Percentiles rank a stretch among this genome's conserved stretches.
Evolutionary conservation across 2,797 vertebrate species (phyloP).

Genomic region (Enteromius unitaeniatus): DNA sequence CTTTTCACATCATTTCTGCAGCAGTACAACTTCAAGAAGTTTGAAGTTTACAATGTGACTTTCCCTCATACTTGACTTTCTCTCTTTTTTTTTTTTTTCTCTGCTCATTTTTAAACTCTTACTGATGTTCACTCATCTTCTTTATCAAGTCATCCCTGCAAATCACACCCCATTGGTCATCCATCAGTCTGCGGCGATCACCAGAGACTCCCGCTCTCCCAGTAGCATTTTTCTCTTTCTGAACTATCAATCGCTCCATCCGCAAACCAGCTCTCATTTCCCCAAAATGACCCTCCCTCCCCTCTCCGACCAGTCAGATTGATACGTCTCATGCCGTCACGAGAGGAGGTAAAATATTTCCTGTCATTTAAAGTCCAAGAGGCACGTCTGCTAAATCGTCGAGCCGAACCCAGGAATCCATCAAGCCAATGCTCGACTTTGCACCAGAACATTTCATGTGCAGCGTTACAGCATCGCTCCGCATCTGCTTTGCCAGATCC

Average conservation of each 20-base stretch:
- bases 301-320: constrained; percentile 53
- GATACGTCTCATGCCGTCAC: constrained; percentile 50
- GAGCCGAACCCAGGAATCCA: constrained; percentile 30
- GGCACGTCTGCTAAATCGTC: constrained; percentile 29
- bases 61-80: constrained; percentile 19
- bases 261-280: constrained; percentile 55
- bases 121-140: constrained; percentile 51
- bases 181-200: constrained; percentile 60
- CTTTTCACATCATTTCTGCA: neutral
- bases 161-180: constrained; percentile 52
- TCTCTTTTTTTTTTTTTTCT: neutral
- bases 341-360: constrained; percentile 53
- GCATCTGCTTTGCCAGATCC: constrained; percentile 33
- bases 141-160: constrained; percentile 61
- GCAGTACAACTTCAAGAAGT: constrained; percentile 3
- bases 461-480: constrained; percentile 12
- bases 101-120: constrained; percentile 45
- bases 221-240: constrained; percentile 61
- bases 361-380: constrained; percentile 48
- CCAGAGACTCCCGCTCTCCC: constrained; percentile 55
- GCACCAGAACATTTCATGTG: constrained; percentile 10
- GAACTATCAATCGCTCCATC: constrained; percentile 60
- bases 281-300: constrained; percentile 47
- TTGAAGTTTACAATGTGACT: constrained; percentile 43
- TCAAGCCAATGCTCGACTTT: constrained; percentile 20